Evolutionary conservation across 2,888 invertebrate species (phyloP).

Genomic region (Acheta domesticus): DNA sequence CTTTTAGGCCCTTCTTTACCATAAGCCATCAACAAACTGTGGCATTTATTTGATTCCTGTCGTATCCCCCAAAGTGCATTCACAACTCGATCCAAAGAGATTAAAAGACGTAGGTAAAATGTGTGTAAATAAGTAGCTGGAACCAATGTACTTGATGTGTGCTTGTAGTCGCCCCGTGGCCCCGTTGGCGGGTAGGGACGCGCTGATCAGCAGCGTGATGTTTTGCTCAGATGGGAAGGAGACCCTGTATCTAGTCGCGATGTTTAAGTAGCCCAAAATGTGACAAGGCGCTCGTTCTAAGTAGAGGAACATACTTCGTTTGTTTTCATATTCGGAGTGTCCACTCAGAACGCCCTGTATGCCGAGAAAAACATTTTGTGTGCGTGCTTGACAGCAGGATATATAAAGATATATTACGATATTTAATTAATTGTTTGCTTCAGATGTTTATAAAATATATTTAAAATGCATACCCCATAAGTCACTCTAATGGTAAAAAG

Average conservation of each 20-base stretch:
- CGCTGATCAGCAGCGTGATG: not conserved
- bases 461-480: not conserved
- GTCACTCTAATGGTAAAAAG: not conserved
- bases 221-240: not conserved
- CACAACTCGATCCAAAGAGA: not conserved
- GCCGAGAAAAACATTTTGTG: not conserved
- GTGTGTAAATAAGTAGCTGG: not conserved
- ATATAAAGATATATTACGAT: not conserved
- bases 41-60: not conserved
- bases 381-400: not conserved
- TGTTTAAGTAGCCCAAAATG: not conserved
- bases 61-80: not conserved
- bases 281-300: too few relatives aligned
- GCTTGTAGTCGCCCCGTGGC: not conserved
- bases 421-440: slow-evolving; percentile 7
- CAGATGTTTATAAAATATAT: slow-evolving; percentile 18
- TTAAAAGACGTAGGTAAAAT: not conserved
- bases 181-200: not conserved
- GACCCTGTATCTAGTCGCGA: slow-evolving; percentile 5
- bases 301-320: not conserved
- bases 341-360: too few relatives aligned
- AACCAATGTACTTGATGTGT: slow-evolving; percentile 10
- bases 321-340: not conserved
- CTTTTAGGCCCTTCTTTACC: not conserved
- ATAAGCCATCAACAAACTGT: not conserved